These are phyloP conservation scores for Pangasius larnaudii DNA, from an alignment of 2,797 vertebrate species.

Conservation along the genomic window DNA sequence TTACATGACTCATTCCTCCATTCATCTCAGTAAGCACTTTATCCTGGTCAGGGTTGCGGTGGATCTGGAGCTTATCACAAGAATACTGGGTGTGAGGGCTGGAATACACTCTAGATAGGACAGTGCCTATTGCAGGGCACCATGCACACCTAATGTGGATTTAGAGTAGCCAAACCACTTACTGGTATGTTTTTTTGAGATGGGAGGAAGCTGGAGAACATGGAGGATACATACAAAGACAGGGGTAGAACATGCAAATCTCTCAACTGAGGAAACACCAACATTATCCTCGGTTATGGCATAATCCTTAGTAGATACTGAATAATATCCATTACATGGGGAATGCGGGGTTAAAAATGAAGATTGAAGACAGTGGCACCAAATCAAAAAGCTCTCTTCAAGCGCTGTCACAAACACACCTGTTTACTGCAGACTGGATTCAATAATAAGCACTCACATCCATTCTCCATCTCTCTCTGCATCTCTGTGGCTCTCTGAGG, in stretches of 20 bases:
- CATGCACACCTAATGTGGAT: background rate
- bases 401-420: constrained; percentile 71
- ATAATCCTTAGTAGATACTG: background rate
- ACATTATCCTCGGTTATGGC: background rate
- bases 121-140: constrained; percentile 36
- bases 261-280: background rate
- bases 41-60: background rate
- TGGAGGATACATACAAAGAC: background rate
- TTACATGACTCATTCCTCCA: background rate
- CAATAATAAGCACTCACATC: background rate
- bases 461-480: constrained; percentile 14
- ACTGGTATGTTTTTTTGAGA: background rate
- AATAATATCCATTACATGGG: background rate
- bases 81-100: background rate
- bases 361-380: constrained; percentile 67
- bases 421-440: constrained; percentile 60
- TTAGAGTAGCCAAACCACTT: background rate
- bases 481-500: constrained; percentile 17
- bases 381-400: constrained; percentile 69
- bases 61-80: background rate
- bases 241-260: background rate
- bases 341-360: constrained; percentile 42
- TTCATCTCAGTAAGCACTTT: background rate
- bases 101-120: too few relatives aligned
- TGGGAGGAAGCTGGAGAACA: background rate